These are phyloP conservation scores for Tichodroma muraria DNA, from an alignment of 2,113 vertebrate species.

Conservation along the genomic window DNA sequence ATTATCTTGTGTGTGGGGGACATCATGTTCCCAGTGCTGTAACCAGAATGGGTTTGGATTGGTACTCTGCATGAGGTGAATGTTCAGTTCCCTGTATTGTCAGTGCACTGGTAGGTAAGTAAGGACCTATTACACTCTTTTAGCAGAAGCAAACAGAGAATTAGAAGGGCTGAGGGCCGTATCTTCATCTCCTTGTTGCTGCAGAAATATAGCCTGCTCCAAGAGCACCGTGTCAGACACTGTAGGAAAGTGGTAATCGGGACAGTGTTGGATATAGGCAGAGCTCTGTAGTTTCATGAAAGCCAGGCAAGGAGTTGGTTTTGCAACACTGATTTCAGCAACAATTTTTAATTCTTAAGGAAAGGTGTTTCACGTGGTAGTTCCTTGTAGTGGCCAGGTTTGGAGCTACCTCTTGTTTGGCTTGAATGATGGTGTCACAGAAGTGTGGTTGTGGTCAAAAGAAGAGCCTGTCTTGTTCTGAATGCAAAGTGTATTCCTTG, in stretches of 20 bases:
- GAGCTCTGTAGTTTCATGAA: not conserved
- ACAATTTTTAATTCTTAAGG: not conserved
- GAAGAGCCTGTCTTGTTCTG: not conserved
- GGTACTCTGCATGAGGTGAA: not conserved
- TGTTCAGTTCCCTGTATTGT: not conserved
- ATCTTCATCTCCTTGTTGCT: not conserved
- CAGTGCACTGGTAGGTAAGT: not conserved
- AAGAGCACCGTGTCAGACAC: fast-evolving
- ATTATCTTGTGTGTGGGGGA: not conserved
- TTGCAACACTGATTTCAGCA: not conserved
- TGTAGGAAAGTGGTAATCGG: not conserved
- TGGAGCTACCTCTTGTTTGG: not conserved
- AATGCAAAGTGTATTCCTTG: not conserved
- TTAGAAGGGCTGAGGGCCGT: not conserved
- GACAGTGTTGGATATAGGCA: not conserved
- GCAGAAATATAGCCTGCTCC: not conserved
- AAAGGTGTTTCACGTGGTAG: not conserved
- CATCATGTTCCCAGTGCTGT: not conserved
- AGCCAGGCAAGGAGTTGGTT: not conserved
- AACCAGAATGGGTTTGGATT: not conserved
- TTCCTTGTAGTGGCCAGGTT: not conserved
- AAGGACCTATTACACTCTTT: not conserved
- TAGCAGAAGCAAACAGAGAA: not conserved
- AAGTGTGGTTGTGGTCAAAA: not conserved
- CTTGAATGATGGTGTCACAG: fast-evolving